Evolutionary conservation across 1,140 invertebrate species (phyloP), one percentile per base, ranked within the genome.

Genomic region (Apolygus lucorum): DNA sequence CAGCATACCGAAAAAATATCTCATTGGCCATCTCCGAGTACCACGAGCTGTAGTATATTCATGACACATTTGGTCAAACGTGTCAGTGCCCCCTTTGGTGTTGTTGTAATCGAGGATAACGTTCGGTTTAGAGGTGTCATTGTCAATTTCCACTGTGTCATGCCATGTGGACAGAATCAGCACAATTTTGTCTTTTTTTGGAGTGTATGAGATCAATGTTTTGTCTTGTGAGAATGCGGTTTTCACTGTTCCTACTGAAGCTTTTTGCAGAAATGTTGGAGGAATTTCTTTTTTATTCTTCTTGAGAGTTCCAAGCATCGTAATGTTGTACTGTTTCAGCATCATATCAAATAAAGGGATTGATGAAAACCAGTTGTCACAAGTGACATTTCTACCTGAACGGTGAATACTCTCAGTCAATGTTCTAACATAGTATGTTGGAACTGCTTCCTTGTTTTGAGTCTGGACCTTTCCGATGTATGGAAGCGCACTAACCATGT

Each of bases 131-230:
- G 66, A 69, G 24, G 69, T 67, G 2, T 71, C 52, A n/a, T 72
- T 27, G 63, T 74, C 71, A 29, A 73, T 65, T 14, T 66, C 67
- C 52, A 70, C 59, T 28, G 63, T 54, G 69, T 74, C 71, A 72
- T 79, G 78, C 75, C 76, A 78, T 1, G 75, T 71, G 8, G 76
- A 76, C 8, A 76, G 8, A 42, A 79, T 22, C 24, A 78, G 25
- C 1, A 79, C 76, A 54, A 73, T 62, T 75, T 76, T 68, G 22
- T 71, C 73, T 67, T 73, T 75, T 71, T 78, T 78, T 52, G 78
- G 74, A 52, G 72, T 75, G 71, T 74, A 79, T 1, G 78, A 79
- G 34, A 80, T 24, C 11, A 79, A 63, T 13, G 75, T 79, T 42
- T 75, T 73, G n/a, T 76, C 69, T 1, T 74, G 71, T 69, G 68